Conservation (phyloP, 2,797 vertebrate genomes). For the Gouania willdenowi region DNA sequence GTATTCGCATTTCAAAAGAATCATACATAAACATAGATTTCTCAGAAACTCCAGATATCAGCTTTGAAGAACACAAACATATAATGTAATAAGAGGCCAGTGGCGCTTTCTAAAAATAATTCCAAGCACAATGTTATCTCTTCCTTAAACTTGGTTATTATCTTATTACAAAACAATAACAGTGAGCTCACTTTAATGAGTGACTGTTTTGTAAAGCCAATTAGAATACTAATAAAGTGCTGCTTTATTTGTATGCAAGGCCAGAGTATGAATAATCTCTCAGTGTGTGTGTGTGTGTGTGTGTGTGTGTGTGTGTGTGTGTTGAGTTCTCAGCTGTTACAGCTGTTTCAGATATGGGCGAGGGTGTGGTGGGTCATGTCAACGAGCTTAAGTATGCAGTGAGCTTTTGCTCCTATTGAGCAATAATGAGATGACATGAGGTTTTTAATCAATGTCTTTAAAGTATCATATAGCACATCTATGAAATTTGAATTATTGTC, state of each 20-base stretch:
- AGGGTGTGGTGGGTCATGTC: conserved; percentile 7
- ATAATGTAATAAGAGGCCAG: too few relatives aligned
- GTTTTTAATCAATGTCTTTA: too few relatives aligned
- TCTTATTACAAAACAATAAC: conserved; percentile 1
- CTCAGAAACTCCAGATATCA: too few relatives aligned
- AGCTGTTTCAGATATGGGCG: conserved; percentile 21
- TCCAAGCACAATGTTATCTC: background rate
- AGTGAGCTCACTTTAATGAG: background rate
- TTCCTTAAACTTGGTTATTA: background rate
- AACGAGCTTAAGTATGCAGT: too few relatives aligned
- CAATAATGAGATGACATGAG: too few relatives aligned
- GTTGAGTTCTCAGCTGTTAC: conserved; percentile 17
- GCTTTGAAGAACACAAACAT: too few relatives aligned
- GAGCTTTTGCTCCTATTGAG: too few relatives aligned
- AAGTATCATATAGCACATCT: too few relatives aligned
- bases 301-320: background rate
- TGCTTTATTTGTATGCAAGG: conserved; percentile 27
- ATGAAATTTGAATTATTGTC: too few relatives aligned
- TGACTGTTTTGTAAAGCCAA: conserved; percentile 27
- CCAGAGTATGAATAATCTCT: conserved; percentile 18
- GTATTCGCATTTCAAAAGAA: too few relatives aligned
- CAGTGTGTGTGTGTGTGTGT: background rate
- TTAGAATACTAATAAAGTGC: conserved; percentile 47
- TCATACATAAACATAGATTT: too few relatives aligned
- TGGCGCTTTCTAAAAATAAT: too few relatives aligned